Evolutionary conservation across 2,113 vertebrate genomes (phyloP).

Genomic region (Psettodes erumei): DNA sequence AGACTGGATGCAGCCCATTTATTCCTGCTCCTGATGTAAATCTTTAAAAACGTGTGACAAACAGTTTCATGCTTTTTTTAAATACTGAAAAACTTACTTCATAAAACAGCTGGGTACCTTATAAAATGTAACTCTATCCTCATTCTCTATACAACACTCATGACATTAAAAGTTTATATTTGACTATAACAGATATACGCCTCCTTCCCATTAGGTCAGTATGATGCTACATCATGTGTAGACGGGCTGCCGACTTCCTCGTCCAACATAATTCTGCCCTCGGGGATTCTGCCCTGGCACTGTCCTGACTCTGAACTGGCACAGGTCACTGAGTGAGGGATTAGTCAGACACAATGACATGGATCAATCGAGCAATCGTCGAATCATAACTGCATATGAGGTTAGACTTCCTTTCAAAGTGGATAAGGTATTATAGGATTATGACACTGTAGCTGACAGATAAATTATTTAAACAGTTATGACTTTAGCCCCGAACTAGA

Average conservation of each 20-base stretch:
- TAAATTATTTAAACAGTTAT: neutral
- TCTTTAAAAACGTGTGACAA: neutral
- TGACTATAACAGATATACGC: neutral
- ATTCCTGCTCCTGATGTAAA: neutral
- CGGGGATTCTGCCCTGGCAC: constrained; percentile 27
- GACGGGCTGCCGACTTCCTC: constrained; percentile 5
- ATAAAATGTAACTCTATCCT: neutral
- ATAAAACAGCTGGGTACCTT: neutral
- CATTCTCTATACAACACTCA: too few species aligned
- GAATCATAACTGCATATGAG: constrained; percentile 20
- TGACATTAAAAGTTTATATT: neutral
- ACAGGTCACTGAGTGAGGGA: constrained; percentile 44
- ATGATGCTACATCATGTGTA: constrained; percentile 29
- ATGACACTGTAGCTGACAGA: neutral
- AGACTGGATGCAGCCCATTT: neutral
- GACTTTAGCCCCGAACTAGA: neutral
- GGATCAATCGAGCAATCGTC: constrained; percentile 19
- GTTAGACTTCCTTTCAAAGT: constrained; percentile 13
- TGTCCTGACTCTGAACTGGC: constrained; percentile 41
- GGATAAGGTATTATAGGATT: constrained; percentile 1
- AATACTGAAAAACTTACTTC: neutral
- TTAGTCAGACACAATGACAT: constrained; percentile 55
- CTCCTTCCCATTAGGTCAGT: constrained; percentile 22
- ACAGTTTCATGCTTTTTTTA: neutral
- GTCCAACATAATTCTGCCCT: constrained; percentile 28